Conservation (phyloP, 37 sponge, comb jelly and placozoan genomes). For the Ianthella basta region DNA sequence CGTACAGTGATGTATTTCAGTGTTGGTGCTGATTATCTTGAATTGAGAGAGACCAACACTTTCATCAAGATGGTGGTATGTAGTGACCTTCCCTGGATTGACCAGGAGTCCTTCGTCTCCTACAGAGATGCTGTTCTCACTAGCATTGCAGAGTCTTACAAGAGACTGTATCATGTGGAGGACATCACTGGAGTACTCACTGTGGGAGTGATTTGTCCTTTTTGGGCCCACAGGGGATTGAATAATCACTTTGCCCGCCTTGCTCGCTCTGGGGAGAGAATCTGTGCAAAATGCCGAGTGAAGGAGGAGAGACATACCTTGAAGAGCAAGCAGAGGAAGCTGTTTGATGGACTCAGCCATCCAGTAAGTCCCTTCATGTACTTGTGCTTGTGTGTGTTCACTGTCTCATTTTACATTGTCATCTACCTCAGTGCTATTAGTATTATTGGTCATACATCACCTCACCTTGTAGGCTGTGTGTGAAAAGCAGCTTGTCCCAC, state of each 20-base stretch:
- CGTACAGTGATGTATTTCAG: neutral
- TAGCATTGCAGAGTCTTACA: neutral
- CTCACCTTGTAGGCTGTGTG: too few relatives aligned
- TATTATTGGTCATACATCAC: too few relatives aligned
- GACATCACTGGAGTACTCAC: neutral
- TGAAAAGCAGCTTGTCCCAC: too few relatives aligned
- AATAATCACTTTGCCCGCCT: neutral
- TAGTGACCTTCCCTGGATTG: neutral
- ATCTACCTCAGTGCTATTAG: too few relatives aligned
- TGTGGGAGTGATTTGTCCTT: conserved; percentile 1
- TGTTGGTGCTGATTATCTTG: neutral
- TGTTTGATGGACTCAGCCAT: too few relatives aligned
- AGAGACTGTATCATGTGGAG: conserved; percentile 13
- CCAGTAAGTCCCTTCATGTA: too few relatives aligned
- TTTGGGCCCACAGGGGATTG: neutral
- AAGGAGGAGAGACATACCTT: too few relatives aligned
- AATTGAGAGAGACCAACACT: conserved; percentile 11
- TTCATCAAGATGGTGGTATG: conserved; percentile 21
- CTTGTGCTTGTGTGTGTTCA: too few relatives aligned
- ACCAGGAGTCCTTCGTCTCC: neutral
- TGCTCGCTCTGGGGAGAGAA: neutral
- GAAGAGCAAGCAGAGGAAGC: too few relatives aligned
- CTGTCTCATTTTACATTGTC: too few relatives aligned
- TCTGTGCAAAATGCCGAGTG: too few relatives aligned
- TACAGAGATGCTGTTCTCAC: neutral